Percentiles rank a stretch among this genome's conserved stretches.
These are phyloP conservation scores for Salpingus planirostris DNA, from an alignment of 2,888 invertebrate genomes.

Conservation along the genomic window DNA sequence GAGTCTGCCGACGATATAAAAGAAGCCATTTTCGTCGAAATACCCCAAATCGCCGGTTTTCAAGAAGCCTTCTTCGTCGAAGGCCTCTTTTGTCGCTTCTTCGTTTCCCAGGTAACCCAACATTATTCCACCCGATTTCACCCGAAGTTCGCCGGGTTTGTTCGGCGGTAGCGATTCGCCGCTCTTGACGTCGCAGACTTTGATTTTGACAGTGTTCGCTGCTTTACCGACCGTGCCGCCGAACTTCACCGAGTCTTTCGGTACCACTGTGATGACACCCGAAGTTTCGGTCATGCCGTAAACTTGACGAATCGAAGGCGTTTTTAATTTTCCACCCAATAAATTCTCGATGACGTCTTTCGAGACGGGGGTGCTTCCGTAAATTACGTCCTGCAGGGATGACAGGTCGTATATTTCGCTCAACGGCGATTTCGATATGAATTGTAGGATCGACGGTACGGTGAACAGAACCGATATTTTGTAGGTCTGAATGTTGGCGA, in stretches of 20 bases:
- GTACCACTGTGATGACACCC: conserved; percentile 43
- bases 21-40: conserved; percentile 62
- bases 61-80: conserved; percentile 66
- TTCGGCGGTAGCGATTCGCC: conserved; percentile 50
- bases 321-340: conserved; percentile 2
- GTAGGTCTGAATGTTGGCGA: conserved; percentile 6
- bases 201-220: conserved; percentile 49
- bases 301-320: conserved; percentile 8
- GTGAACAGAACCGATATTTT: conserved; percentile 5
- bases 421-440: conserved; percentile 8
- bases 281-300: conserved; percentile 50
- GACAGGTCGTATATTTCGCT: conserved; percentile 10
- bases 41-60: conserved; percentile 52
- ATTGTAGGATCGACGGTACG: conserved; percentile 10
- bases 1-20: conserved; percentile 71
- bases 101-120: conserved; percentile 67
- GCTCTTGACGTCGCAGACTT: conserved; percentile 51
- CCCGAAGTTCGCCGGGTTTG: conserved; percentile 69
- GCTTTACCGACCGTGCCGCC: conserved; percentile 56
- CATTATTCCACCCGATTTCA: conserved; percentile 55
- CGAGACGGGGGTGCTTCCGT: conserved; percentile 6
- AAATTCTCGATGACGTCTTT: not conserved
- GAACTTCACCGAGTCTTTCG: conserved; percentile 37
- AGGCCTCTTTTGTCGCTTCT: conserved; percentile 49
- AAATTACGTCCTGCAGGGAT: conserved; percentile 9